Conservation (phyloP, 2,797 vertebrate species). For the Tragopan temminckii region DNA sequence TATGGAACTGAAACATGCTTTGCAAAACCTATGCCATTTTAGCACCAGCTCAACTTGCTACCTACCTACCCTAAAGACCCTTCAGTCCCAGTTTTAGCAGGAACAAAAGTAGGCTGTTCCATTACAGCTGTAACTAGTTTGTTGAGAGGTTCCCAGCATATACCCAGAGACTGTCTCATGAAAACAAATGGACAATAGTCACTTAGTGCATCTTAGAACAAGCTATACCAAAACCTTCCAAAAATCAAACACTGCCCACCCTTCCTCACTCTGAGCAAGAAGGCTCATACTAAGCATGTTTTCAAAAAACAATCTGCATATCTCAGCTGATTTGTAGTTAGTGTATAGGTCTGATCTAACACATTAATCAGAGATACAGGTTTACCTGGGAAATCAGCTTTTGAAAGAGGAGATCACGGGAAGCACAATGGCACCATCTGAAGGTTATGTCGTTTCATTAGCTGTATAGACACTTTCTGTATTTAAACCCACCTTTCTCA, state of each 20-base stretch:
- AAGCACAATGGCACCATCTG: not conserved
- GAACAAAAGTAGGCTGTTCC: not conserved
- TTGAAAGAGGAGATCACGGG: not conserved
- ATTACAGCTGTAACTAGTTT: not conserved
- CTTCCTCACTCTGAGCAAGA: not conserved
- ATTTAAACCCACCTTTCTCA: not conserved
- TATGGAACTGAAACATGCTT: not conserved
- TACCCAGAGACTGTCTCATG: not conserved
- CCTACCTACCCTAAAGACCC: not conserved
- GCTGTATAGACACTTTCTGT: not conserved
- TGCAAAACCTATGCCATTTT: not conserved
- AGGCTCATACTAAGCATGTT: not conserved
- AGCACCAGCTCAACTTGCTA: not conserved
- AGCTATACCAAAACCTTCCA: not conserved
- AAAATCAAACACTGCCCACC: not conserved
- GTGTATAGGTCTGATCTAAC: not conserved
- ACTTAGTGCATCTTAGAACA: not conserved
- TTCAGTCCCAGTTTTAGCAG: not conserved
- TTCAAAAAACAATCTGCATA: not conserved
- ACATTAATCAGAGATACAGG: not conserved
- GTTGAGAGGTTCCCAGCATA: not conserved
- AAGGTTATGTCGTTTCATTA: not conserved
- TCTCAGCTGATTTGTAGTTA: not conserved
- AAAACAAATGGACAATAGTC: not conserved
- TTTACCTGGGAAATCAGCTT: not conserved